These are phyloP conservation scores for Paramormyrops kingsleyae DNA, from an alignment of 2,113 vertebrate genomes.

Conservation along the genomic window DNA sequence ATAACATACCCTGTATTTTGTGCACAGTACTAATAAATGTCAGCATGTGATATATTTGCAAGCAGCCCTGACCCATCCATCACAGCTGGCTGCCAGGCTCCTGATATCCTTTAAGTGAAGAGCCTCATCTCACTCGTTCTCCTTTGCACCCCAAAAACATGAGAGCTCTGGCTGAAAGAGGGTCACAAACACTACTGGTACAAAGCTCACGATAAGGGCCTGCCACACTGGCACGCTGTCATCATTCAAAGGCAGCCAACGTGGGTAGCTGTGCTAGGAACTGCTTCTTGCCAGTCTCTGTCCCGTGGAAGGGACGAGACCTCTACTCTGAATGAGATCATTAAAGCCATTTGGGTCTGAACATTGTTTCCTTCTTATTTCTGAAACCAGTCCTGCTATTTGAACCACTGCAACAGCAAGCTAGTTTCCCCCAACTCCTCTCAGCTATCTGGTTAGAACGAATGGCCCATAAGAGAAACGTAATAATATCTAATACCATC, in stretches of 20 bases:
- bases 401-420: background rate
- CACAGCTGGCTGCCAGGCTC: constrained; percentile 75
- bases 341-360: background rate
- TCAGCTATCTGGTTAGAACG: constrained; percentile 59
- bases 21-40: constrained; percentile 98
- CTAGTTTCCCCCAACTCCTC: background rate
- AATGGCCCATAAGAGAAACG: constrained; percentile 68
- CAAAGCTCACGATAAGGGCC: background rate
- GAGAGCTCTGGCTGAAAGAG: background rate
- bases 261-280: background rate
- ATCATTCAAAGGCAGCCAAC: background rate
- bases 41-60: constrained; percentile 93
- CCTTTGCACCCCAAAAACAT: background rate
- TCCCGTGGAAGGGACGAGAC: background rate
- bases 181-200: background rate
- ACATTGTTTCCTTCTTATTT: background rate
- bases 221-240: background rate
- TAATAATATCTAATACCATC: constrained; percentile 33
- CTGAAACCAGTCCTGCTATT: background rate
- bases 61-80: constrained; percentile 74
- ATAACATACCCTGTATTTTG: constrained; percentile 98
- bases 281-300: background rate
- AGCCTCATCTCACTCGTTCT: constrained; percentile 29
- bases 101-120: constrained; percentile 56
- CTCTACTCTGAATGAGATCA: background rate